Base-by-base conservation (phyloP, 1,140 invertebrate species). In the Drosophila ironensis region DNA sequence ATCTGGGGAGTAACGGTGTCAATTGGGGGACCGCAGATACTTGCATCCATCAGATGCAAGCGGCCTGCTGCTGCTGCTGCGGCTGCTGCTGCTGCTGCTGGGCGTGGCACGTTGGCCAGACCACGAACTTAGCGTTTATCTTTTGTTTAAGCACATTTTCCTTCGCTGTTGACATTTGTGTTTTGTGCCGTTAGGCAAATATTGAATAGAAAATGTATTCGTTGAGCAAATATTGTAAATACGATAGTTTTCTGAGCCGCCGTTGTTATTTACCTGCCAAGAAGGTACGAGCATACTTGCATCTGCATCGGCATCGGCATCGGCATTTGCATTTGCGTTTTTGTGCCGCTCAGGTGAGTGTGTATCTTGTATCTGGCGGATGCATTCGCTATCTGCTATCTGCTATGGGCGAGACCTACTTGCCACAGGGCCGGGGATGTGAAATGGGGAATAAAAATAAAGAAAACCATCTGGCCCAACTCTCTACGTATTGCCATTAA, bases 221-320 rank as follows among this genome's bases (percentile, higher is more conserved):
- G 73, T 67, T 71, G 56, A 74, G 57, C 76, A 86, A 87, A 86
- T 87, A 86, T 86, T 86, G 81, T 86, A 86, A 86, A 86, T 80
- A 71, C 60, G 78, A 69, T 81, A 82, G 77, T 76, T 81, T n/a
- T 66, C 33, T 56, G 37, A 54, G 54, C 54, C 38, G 47, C 33
- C 78, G 14, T 37, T 37, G 33, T 3, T 37, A 74, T 84, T 84
- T 78, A 68, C 60, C 28, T 50, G 24, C 56, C 27, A 52, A 27
- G 25, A 37, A 37, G 33, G 17, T 40, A 20, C 37, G 38, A 46
- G 53, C 22, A 37, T 45, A 46, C 20, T 40, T 73, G 53, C 61
- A 54, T 57, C 71, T 82, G 78, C 78, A 82, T 82, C 76, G 82
- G 76, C 76, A 76, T 80, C n/a, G n/a, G n/a, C n/a, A n/a, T n/a